Conservation (phyloP, 2,113 vertebrate genomes). For the Serinus canaria region DNA sequence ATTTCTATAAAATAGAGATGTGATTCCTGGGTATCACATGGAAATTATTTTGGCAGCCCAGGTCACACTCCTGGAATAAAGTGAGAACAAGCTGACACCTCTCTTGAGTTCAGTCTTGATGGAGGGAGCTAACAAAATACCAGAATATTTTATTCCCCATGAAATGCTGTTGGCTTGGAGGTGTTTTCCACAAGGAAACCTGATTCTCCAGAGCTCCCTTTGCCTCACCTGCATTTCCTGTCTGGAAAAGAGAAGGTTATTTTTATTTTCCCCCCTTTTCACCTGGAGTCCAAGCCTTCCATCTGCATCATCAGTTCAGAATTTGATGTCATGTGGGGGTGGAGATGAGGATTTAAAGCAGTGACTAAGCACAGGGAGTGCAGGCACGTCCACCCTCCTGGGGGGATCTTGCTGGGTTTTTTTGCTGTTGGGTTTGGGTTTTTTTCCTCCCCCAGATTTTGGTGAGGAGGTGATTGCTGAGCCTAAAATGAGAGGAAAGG, state of each 20-base stretch:
- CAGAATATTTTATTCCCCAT: not conserved
- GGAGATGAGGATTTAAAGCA: not conserved
- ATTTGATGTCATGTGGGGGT: constrained; percentile 26
- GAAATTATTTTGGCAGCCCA: not conserved
- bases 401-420: not conserved
- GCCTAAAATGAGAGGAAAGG: not conserved
- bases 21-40: not conserved
- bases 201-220: too few species aligned
- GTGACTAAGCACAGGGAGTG: constrained; percentile 8
- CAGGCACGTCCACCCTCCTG: not conserved
- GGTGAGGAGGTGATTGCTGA: too few species aligned
- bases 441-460: too few species aligned
- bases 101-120: not conserved
- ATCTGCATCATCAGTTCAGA: constrained; percentile 1
- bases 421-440: too few species aligned
- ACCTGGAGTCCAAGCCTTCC: not conserved
- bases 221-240: not conserved
- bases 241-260: not conserved
- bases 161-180: not conserved
- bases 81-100: not conserved
- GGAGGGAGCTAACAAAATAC: not conserved
- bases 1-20: too few species aligned
- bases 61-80: not conserved
- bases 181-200: not conserved
- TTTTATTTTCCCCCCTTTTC: not conserved